Percentiles rank a stretch among this genome's conserved stretches.
These are phyloP conservation scores for Cavia porcellus DNA, from an alignment of 2,113 vertebrate genomes.

Conservation along the genomic window DNA sequence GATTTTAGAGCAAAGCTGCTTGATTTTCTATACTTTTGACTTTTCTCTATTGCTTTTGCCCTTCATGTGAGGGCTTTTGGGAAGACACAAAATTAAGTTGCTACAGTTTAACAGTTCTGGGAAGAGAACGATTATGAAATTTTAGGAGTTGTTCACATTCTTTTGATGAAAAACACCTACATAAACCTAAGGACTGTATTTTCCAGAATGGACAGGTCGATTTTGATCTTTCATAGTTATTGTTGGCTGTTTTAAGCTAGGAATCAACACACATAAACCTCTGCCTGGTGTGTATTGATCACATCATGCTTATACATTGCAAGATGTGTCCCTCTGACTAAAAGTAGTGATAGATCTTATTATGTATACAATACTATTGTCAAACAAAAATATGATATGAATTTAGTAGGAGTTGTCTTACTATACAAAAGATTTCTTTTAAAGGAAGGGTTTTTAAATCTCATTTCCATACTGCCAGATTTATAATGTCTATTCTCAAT, in stretches of 20 bases:
- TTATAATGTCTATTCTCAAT: not conserved
- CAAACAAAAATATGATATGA: not conserved
- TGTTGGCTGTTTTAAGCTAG: not conserved
- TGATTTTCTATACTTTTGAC: constrained; percentile 51
- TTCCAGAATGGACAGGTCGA: not conserved
- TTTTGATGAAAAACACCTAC: constrained; percentile 17
- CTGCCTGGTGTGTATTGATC: constrained; percentile 14
- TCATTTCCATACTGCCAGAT: not conserved
- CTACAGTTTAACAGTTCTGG: not conserved
- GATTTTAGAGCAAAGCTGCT: constrained; percentile 52
- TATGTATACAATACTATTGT: not conserved
- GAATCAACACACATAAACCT: not conserved
- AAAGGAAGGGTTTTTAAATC: not conserved
- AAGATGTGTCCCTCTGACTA: not conserved
- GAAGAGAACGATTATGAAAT: not conserved
- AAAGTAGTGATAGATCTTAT: not conserved
- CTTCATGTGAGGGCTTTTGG: not conserved
- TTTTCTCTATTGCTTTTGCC: not conserved
- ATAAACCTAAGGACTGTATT: not conserved
- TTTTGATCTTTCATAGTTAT: not conserved
- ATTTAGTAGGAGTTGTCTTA: not conserved
- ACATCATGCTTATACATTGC: not conserved
- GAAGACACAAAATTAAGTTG: constrained; percentile 30
- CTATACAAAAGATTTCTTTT: constrained; percentile 35
- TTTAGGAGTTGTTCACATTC: not conserved